These are phyloP conservation scores for Drosophila guanche DNA, from an alignment of 1,140 invertebrate genomes.

Conservation along the genomic window DNA sequence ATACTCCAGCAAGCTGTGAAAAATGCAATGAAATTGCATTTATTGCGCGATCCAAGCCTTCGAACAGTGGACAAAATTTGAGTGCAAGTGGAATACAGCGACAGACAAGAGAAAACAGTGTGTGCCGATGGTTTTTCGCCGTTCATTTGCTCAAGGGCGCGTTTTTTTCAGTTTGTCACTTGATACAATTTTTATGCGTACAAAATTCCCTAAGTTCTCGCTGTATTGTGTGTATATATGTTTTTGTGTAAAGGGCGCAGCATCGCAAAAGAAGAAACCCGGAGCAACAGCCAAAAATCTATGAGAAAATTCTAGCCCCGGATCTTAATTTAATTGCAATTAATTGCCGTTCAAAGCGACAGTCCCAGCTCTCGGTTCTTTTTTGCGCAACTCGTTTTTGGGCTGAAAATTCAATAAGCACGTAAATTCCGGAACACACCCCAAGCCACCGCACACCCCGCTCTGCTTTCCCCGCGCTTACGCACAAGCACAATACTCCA, in stretches of 20 bases:
- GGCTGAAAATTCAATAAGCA: constrained; percentile 77
- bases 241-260: constrained; percentile 69
- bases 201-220: constrained; percentile 39
- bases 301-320: constrained; percentile 15
- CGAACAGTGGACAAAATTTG: constrained; percentile 33
- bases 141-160: constrained; percentile 30
- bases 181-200: constrained; percentile 47
- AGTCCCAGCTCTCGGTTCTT: constrained; percentile 19
- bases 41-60: constrained; percentile 19
- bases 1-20: neutral
- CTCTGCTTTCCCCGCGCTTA: constrained; percentile 14
- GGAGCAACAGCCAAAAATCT: constrained; percentile 20
- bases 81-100: constrained; percentile 15
- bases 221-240: constrained; percentile 44
- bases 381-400: constrained; percentile 58
- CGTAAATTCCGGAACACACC: constrained; percentile 70
- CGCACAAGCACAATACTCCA: constrained; percentile 23
- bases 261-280: constrained; percentile 37
- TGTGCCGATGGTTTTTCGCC: constrained; percentile 38
- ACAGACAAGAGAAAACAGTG: constrained; percentile 12
- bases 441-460: constrained; percentile 19
- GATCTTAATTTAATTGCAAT: constrained; percentile 61
- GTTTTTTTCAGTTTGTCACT: constrained; percentile 35
- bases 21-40: constrained; percentile 52
- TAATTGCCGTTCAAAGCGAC: constrained; percentile 51